Evolutionary conservation across 2,113 vertebrate species (phyloP).

Genomic region (Pangasianodon hypophthalmus): DNA sequence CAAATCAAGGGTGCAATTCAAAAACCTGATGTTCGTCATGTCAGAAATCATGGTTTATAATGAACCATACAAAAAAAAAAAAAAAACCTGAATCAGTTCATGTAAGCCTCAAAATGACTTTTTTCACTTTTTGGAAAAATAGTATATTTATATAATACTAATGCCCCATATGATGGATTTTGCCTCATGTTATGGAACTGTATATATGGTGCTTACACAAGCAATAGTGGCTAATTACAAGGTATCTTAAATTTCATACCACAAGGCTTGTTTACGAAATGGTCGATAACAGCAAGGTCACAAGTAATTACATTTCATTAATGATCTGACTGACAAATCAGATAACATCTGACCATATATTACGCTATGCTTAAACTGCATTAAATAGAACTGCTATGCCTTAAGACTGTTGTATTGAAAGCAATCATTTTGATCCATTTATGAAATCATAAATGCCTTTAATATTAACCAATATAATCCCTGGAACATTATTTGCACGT

Average conservation of each 20-base stretch:
- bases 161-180: constrained; percentile 54
- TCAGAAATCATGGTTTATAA: constrained; percentile 57
- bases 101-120: constrained; percentile 61
- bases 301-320: constrained; percentile 70
- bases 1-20: constrained; percentile 63
- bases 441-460: background rate
- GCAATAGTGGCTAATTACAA: constrained; percentile 68
- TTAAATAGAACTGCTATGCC: background rate
- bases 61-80: constrained; percentile 61
- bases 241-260: constrained; percentile 69
- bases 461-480: background rate
- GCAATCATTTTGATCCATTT: background rate
- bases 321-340: constrained; percentile 64
- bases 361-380: background rate
- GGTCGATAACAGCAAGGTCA: constrained; percentile 70
- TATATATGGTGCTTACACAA: constrained; percentile 65
- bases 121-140: constrained; percentile 65
- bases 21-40: constrained; percentile 49
- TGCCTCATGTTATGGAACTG: constrained; percentile 48
- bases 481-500: constrained; percentile 9
- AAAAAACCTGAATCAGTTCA: constrained; percentile 52
- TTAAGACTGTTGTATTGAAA: background rate
- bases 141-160: constrained; percentile 64
- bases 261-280: constrained; percentile 56
- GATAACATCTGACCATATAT: constrained; percentile 59